A percentile compares a stretch with the other conserved stretches of the same genome.
These are phyloP conservation scores for Tetramorium alpestre DNA, from an alignment of 1,140 invertebrate species.

Conservation along the genomic window DNA sequence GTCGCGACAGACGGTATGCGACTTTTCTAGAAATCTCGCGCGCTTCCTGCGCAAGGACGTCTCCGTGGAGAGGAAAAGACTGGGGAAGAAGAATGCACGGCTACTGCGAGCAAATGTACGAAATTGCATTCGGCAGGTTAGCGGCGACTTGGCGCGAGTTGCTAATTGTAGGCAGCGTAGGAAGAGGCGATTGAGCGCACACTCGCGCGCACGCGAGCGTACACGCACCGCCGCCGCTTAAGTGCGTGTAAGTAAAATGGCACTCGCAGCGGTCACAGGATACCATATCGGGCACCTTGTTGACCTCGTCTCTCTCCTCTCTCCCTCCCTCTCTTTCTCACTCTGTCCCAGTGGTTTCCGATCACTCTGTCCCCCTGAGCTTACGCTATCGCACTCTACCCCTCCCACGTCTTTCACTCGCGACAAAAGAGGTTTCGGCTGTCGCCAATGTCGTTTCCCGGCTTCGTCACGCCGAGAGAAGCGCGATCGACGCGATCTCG, in stretches of 20 bases:
- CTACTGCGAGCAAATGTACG: constrained; percentile 49
- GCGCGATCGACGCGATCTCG: constrained; percentile 15
- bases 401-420: constrained; percentile 73
- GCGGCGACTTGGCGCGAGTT: constrained; percentile 68
- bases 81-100: background rate
- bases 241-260: constrained; percentile 75
- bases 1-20: background rate
- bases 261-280: constrained; percentile 81
- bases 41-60: background rate
- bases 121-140: constrained; percentile 72
- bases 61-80: background rate
- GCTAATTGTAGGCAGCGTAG: constrained; percentile 79
- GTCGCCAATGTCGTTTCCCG: constrained; percentile 65
- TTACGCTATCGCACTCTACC: constrained; percentile 31
- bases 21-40: background rate
- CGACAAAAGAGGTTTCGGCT: constrained; percentile 71
- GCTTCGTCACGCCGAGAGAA: constrained; percentile 39
- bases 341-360: constrained; percentile 57
- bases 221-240: constrained; percentile 55
- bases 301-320: constrained; percentile 84
- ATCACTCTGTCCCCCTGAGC: constrained; percentile 18
- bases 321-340: constrained; percentile 81
- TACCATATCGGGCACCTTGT: constrained; percentile 86
- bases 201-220: constrained; percentile 41
- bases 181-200: constrained; percentile 45